A percentile compares a stretch with the other conserved stretches of the same genome.
phyloP scores from a whole-genome alignment of 2,797 vertebrate species.

The Phalanger gymnotis region DNA sequence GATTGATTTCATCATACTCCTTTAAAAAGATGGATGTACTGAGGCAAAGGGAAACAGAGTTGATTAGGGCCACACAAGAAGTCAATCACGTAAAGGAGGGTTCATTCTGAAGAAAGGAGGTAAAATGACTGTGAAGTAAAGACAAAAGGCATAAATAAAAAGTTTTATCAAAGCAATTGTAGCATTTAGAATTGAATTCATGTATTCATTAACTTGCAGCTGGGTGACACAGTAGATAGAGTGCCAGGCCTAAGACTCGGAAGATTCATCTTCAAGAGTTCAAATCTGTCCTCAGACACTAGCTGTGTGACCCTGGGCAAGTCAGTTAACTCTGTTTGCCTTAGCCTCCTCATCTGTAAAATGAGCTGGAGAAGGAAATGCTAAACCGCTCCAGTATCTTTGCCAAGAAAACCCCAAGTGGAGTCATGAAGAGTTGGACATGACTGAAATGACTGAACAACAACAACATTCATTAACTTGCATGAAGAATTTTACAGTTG shows the following conservation, averaged over 20 bases:
- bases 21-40: background rate
- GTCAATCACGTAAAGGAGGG: background rate
- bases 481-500: background rate
- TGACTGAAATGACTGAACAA: background rate
- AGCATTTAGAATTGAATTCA: background rate
- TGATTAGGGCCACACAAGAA: background rate
- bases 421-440: background rate
- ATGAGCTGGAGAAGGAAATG: background rate
- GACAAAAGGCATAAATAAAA: background rate
- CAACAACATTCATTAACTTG: background rate
- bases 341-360: background rate
- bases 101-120: background rate
- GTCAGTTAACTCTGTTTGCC: background rate
- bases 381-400: background rate
- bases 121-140: background rate
- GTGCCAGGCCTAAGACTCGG: background rate
- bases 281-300: background rate
- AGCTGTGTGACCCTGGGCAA: background rate
- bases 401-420: background rate
- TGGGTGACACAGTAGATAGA: background rate
- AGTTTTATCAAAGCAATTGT: background rate
- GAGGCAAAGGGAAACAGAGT: background rate
- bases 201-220: background rate
- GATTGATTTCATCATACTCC: background rate
- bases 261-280: background rate